phyloP scores from a whole-genome alignment of 1,140 invertebrate genomes.

The Heliconius congener region DNA sequence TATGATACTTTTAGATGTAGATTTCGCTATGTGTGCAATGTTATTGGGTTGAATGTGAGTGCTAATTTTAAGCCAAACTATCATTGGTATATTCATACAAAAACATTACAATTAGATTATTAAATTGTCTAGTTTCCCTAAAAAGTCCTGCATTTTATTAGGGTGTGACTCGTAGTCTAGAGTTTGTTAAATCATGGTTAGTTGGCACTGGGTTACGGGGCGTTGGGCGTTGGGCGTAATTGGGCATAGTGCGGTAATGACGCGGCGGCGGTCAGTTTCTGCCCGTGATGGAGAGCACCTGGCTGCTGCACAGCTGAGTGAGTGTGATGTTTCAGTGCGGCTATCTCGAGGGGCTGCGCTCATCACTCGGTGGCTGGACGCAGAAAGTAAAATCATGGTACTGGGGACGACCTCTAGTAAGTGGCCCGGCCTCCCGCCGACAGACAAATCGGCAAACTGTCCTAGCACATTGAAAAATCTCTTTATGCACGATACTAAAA shows the following conservation, averaged over 20 bases:
- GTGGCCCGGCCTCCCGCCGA: constrained; percentile 82
- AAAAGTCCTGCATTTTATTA: constrained; percentile 33
- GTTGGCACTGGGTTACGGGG: constrained; percentile 25
- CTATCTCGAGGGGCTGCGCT: constrained; percentile 94
- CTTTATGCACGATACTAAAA: constrained; percentile 74
- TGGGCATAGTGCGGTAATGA: not conserved
- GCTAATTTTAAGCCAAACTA: constrained; percentile 33
- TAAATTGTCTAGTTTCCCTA: constrained; percentile 31
- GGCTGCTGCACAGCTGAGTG: constrained; percentile 62
- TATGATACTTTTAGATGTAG: constrained; percentile 36
- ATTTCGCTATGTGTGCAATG: constrained; percentile 37
- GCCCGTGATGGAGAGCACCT: constrained; percentile 31
- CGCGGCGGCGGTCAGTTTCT: constrained; percentile 14
- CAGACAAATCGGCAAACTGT: constrained; percentile 68
- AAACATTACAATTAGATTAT: constrained; percentile 33
- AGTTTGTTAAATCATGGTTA: constrained; percentile 30
- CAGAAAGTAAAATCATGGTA: constrained; percentile 97
- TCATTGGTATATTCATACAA: constrained; percentile 31
- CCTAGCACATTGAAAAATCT: constrained; percentile 76
- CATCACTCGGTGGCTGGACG: constrained; percentile 94
- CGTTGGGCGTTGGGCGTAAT: not conserved
- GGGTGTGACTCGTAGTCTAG: constrained; percentile 27
- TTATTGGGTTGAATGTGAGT: constrained; percentile 37
- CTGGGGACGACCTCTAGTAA: constrained; percentile 96
- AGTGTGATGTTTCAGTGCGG: constrained; percentile 87